Conservation (phyloP, 2,888 invertebrate species). For the Acanthosepion pharaonis region DNA sequence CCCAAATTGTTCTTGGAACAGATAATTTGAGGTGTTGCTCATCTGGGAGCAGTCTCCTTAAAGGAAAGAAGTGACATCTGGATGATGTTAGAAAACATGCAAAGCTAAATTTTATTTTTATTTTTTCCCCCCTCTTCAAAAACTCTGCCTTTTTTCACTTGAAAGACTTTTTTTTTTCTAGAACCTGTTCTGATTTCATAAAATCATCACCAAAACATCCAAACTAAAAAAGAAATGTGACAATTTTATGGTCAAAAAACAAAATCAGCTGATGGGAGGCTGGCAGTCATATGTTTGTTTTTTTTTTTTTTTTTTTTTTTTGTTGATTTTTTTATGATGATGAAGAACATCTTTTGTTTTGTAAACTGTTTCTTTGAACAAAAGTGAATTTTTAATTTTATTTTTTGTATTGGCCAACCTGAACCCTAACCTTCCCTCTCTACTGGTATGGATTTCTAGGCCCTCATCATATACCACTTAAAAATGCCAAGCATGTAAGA, state of each 20-base stretch:
- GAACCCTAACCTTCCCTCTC: background rate
- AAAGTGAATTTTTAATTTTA: background rate
- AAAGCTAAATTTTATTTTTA: too few species aligned
- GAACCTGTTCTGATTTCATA: background rate
- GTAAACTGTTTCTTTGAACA: background rate
- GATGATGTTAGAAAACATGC: background rate
- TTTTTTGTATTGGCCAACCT: slow-evolving; percentile 33
- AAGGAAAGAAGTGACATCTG: background rate
- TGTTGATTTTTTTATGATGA: too few species aligned
- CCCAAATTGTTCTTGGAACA: too few species aligned
- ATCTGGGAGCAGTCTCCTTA: background rate
- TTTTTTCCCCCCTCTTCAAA: too few species aligned
- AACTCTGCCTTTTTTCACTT: too few species aligned
- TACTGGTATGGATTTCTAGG: background rate
- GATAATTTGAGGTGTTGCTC: background rate
- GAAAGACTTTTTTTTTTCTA: too few species aligned
- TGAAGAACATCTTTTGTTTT: too few species aligned
- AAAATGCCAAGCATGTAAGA: background rate
- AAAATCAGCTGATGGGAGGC: background rate
- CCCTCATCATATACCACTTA: background rate
- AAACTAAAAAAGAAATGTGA: background rate
- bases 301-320: background rate
- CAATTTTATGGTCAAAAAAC: background rate
- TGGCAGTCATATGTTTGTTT: background rate
- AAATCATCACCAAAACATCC: background rate